Percentiles rank a stretch among this genome's conserved stretches.
Evolutionary conservation across 2,113 vertebrate genomes (phyloP).

Genomic region (Talpa occidentalis): DNA sequence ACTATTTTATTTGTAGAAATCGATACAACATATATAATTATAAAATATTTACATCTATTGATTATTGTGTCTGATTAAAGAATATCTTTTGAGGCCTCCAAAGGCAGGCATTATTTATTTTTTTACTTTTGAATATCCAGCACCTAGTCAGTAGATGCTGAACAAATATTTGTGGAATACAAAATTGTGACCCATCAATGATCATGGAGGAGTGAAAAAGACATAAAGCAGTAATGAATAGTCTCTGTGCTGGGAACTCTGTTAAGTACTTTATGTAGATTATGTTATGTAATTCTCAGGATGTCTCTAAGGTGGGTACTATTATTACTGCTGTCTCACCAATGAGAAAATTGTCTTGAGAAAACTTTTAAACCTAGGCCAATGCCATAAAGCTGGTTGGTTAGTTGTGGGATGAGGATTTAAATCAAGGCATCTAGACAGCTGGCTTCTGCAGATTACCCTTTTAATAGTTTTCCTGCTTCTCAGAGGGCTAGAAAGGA

Average conservation of each 20-base stretch:
- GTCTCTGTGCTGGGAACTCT: neutral
- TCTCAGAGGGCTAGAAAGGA: neutral
- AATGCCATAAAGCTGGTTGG: neutral
- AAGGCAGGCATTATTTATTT: neutral
- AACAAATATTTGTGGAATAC: conserved; percentile 31
- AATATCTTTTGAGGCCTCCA: neutral
- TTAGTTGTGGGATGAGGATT: neutral
- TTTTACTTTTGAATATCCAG: neutral
- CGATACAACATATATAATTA: neutral
- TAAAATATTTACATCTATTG: neutral
- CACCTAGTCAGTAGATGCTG: neutral
- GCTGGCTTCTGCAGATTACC: neutral
- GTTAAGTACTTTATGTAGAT: neutral
- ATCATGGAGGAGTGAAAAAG: neutral
- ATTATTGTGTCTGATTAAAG: neutral
- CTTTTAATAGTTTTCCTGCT: neutral
- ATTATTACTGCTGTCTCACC: neutral
- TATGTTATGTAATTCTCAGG: neutral
- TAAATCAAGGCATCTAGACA: neutral
- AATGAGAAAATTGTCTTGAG: neutral
- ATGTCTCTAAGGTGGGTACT: neutral
- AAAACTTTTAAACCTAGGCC: neutral
- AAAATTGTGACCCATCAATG: conserved; percentile 40
- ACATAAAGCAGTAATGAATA: neutral
- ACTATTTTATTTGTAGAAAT: neutral